Conservation (phyloP, 2,113 vertebrate genomes). For the Guaruba guarouba region DNA sequence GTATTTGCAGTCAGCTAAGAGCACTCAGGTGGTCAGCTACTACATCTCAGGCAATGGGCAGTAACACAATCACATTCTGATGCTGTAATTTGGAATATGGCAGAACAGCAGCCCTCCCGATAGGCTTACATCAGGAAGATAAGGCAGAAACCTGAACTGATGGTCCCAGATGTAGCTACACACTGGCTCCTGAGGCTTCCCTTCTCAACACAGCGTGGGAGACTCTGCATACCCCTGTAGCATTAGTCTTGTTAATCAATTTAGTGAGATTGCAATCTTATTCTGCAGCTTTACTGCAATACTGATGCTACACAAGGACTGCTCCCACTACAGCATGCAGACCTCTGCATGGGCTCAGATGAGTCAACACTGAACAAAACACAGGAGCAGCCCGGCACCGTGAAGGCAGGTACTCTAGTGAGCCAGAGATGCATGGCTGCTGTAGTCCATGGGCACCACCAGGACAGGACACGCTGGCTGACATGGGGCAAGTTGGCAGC, state of each 20-base stretch:
- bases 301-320: not conserved
- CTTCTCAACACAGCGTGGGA: not conserved
- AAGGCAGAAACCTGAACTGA: not conserved
- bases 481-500: not conserved
- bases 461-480: not conserved
- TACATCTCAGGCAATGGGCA: not conserved
- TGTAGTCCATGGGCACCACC: not conserved
- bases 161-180: not conserved
- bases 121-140: not conserved
- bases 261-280: not conserved
- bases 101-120: not conserved
- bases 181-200: not conserved
- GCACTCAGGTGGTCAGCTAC: not conserved
- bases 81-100: not conserved
- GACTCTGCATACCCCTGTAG: not conserved
- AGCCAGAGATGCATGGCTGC: not conserved
- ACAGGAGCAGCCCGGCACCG: rapidly evolving
- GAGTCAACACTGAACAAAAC: not conserved
- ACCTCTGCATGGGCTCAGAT: not conserved
- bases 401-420: not conserved
- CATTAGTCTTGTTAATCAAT: not conserved
- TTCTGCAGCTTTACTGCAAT: not conserved
- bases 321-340: not conserved
- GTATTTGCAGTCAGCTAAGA: not conserved
- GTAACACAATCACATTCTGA: rapidly evolving